phyloP scores from a whole-genome alignment of 2,888 invertebrate genomes.

The Cosmia pyralina region DNA sequence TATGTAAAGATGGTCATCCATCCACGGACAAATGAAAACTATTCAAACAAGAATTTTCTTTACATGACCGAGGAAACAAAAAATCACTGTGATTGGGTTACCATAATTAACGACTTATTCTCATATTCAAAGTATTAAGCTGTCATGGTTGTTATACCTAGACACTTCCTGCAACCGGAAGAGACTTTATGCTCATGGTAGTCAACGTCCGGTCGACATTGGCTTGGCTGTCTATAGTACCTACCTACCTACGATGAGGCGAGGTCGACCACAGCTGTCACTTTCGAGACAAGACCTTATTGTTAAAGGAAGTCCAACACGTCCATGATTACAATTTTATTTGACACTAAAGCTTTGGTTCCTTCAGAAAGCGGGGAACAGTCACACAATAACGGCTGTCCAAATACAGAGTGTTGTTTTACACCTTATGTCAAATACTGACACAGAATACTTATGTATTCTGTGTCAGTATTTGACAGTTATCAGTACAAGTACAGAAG shows the following conservation, averaged over 20 bases:
- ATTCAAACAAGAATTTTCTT: neutral
- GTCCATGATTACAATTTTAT: constrained; percentile 13
- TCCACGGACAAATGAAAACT: no score
- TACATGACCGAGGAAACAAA: neutral
- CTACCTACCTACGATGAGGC: constrained; percentile 64
- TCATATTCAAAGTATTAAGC: neutral
- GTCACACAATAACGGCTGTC: no score
- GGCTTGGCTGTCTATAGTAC: constrained; percentile 70
- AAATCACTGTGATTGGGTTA: neutral
- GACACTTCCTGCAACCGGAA: constrained; percentile 73
- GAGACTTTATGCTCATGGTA: constrained; percentile 68
- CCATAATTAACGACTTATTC: neutral
- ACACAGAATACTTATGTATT: no score
- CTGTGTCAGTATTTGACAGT: no score
- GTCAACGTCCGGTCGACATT: constrained; percentile 77
- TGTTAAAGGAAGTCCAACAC: constrained; percentile 67
- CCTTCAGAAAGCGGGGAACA: no score
- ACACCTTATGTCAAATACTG: no score
- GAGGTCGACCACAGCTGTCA: constrained; percentile 77
- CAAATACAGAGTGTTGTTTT: no score
- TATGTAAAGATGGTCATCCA: no score
- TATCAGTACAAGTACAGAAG: no score
- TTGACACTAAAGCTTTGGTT: neutral
- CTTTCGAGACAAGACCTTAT: constrained; percentile 78
- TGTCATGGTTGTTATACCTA: constrained; percentile 6